Conservation (phyloP, 1,140 invertebrate species). For the Eulimnadia texana region DNA sequence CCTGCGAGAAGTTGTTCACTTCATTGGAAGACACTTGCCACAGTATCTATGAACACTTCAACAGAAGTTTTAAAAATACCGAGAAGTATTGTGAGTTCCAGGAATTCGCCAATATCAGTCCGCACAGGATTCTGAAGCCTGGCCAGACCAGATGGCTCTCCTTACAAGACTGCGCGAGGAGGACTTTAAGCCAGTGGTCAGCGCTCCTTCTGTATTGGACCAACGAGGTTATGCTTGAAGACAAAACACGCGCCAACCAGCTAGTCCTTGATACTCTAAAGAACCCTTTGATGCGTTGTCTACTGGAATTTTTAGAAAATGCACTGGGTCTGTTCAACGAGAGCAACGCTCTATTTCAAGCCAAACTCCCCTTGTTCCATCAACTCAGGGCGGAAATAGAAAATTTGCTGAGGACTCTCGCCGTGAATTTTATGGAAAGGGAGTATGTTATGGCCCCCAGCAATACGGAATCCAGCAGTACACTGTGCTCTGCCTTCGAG, state of each 20-base stretch:
- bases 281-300: conserved; percentile 23
- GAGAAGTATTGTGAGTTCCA: conserved; percentile 25
- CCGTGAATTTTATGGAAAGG: conserved; percentile 20
- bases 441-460: conserved; percentile 17
- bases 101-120: conserved; percentile 23
- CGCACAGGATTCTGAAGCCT: conserved; percentile 26
- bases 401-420: conserved; percentile 15
- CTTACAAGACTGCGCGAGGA: conserved; percentile 24
- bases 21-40: conserved; percentile 23
- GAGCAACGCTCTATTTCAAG: conserved; percentile 27
- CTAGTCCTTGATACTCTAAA: conserved; percentile 24
- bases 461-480: too few species aligned
- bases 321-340: conserved; percentile 20
- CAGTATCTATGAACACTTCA: conserved; percentile 26
- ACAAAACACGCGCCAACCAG: conserved; percentile 26
- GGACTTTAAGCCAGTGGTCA: conserved; percentile 27
- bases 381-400: conserved; percentile 20
- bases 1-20: conserved; percentile 23
- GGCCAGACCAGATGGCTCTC: conserved; percentile 30
- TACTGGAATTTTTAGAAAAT: conserved; percentile 26
- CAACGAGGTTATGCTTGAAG: too few species aligned
- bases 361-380: conserved; percentile 22
- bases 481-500: too few species aligned
- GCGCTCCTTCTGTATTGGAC: too few species aligned
- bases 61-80: conserved; percentile 22